Evolutionary conservation across 2,113 vertebrate genomes (phyloP), one percentile per base, ranked within the genome.

Genomic region (Chaetodon trifascialis): DNA sequence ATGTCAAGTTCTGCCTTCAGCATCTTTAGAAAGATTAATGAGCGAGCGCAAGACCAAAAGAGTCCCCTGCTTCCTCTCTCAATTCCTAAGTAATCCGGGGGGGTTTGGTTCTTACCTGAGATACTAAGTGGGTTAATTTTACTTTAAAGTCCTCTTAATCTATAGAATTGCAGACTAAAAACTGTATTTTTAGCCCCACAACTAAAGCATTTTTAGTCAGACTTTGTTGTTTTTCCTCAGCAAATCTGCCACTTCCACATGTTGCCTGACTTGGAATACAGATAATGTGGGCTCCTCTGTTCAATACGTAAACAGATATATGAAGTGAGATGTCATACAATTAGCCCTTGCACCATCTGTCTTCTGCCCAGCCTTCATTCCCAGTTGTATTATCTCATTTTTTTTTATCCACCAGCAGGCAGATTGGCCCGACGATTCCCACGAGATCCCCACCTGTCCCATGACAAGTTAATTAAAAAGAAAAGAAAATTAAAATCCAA

Each of bases 381-480:
- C 82, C 86, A 51, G 66, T 82, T 73, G 65, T 66, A 85, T 80
- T 80, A 72, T 86, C 82, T 91, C 85, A 87, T 92, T 94, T 91
- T 80, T 89, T 30, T 30, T 82, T 85, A 63, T 80, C 91, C 88
- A 84, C 23, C 78, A 89, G 69, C 75, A 34, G 46, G 86, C 87
- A 84, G 91, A 67, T 54, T 49, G 47, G 89, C 88, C 56, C 75
- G 67, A 66, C 44, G 76, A 87, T 79, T 90, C 91, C 80, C 80
- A 76, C 73, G 86, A 91, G 89, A 1, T 82, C 72, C 86, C 77
- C 55, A n/a, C 77, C 77, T 91, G 63, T 96, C 94, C 93, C 93
- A 79, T 91, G 91, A 95, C 90, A 93, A 86, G 93, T 94, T 95
- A 95, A 96, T 95, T 96, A 95, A 96, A 95, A 3, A 12, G 16